Conservation (phyloP, 2,113 vertebrate species). For the Panurus biarmicus region DNA sequence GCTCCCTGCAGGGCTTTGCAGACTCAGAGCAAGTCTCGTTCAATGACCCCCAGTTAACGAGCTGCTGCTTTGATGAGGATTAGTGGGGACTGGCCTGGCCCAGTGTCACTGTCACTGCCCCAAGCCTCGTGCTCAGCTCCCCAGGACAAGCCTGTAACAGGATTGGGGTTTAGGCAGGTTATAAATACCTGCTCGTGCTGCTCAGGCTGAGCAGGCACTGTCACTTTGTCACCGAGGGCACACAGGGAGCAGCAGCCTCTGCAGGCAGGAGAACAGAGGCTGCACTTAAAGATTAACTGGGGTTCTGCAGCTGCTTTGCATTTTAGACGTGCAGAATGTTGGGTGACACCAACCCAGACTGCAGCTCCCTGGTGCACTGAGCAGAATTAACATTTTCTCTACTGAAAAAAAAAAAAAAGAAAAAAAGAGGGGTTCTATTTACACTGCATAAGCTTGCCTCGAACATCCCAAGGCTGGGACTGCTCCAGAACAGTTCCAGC, state of each 20-base stretch:
- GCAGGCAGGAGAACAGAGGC: neutral
- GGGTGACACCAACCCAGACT: neutral
- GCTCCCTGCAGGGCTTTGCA: neutral
- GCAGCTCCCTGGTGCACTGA: neutral
- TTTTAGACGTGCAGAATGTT: fast-evolving
- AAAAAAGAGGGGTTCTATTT: neutral
- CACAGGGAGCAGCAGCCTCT: neutral
- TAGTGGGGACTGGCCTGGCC: neutral
- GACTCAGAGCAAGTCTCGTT: neutral
- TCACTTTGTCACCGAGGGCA: neutral
- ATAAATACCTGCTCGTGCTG: neutral
- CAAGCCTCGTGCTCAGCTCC: neutral
- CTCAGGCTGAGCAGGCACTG: neutral
- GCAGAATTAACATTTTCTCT: neutral
- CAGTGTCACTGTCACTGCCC: neutral
- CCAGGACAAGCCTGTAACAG: neutral
- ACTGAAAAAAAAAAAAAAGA: neutral
- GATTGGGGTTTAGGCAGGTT: neutral
- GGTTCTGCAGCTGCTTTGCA: neutral
- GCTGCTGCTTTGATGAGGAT: neutral
- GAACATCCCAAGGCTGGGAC: neutral
- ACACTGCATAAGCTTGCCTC: neutral
- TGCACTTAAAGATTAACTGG: neutral
- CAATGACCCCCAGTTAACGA: neutral
- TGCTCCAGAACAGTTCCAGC: neutral